phyloP scores from a whole-genome alignment of 1,140 invertebrate species.

The Gryllus bimaculatus region DNA sequence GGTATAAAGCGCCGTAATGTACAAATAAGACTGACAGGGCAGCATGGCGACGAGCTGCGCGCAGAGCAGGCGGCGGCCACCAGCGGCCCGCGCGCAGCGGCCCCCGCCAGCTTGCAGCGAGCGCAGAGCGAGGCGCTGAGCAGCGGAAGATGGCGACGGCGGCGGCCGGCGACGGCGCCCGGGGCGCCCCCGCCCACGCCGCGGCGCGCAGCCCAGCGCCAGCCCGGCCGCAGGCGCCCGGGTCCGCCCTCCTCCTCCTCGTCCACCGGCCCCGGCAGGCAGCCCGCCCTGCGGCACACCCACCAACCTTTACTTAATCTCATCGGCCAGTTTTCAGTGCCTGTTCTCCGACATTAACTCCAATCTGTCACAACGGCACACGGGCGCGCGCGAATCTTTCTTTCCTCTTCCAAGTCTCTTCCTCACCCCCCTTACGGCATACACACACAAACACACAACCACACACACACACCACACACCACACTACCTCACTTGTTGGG shows the following conservation, averaged over 20 bases:
- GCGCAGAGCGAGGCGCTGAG: constrained; percentile 52
- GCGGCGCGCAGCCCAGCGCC: constrained; percentile 60
- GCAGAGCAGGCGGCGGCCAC: constrained; percentile 33
- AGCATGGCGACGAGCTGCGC: constrained; percentile 17
- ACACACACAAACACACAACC: too few relatives aligned
- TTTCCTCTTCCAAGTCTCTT: too few relatives aligned
- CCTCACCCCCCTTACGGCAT: too few relatives aligned
- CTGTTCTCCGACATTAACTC: too few relatives aligned
- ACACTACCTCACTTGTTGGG: too few relatives aligned
- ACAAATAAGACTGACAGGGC: constrained; percentile 16
- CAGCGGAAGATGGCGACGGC: constrained; percentile 56
- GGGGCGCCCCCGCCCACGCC: constrained; percentile 56
- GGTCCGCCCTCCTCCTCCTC: constrained; percentile 28
- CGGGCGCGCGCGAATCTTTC: too few relatives aligned
- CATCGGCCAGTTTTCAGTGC: too few relatives aligned
- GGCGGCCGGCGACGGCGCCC: constrained; percentile 55
- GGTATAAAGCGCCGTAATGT: too few relatives aligned
- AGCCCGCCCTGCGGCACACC: background rate
- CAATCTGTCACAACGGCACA: too few relatives aligned
- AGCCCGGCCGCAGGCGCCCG: constrained; percentile 53
- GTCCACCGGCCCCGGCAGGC: background rate
- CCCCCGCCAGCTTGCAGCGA: constrained; percentile 30
- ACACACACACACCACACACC: too few relatives aligned
- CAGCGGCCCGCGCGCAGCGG: constrained; percentile 29
- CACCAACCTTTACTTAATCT: too few relatives aligned